Base-by-base conservation (phyloP, 2,113 vertebrate genomes). In the Myotis lucifugus region DNA sequence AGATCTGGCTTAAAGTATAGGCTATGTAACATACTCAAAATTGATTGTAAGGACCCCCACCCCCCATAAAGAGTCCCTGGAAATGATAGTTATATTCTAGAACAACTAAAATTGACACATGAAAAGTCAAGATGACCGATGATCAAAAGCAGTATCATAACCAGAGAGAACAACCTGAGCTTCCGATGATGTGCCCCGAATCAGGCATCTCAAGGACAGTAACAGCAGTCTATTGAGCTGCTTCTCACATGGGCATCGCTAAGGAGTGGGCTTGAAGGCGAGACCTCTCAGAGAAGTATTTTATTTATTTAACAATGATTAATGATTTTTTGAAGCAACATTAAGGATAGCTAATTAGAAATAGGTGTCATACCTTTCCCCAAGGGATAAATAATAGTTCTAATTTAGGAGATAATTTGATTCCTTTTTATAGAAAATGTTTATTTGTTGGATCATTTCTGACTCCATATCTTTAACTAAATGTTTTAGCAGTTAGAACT, bases 1-100 rank as follows among this genome's bases (percentile, higher is more conserved):
- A 34, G 32, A 6, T 61, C 48, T 88, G 52, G 83, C 46, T 82
- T 91, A 91, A 90, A 96, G 81, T 70, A 73, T 4, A 94, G 17
- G 18, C 29, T 32, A 14, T 50, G 8, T 74, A 34, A 40, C 56
- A 27, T 25, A 85, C 64, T 91, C 23, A 85, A 3, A 87, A 54
- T 67, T 76, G n/a, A 76, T 69, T 92, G 67, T 76, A 85, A 70
- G 14, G 40, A 90, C 1, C 6, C 13, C 7, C 6, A 1, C 19
- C 40, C 23, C 0, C 42, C 32, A 8, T 37, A 1, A 25, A 67
- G 10, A 27, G 19, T 6, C 61, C 21, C 34, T 56, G 66, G 21
- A 85, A 93, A 81, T 88, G 27, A n/a, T 46, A 46, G 11, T 61
- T 90, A 70, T 8, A 61, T 27, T 54, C 32, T 23, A 88, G 21